Evolutionary conservation across 2,888 invertebrate genomes (phyloP), one percentile per base, ranked within the genome.

Genomic region (Brachyptera putata): DNA sequence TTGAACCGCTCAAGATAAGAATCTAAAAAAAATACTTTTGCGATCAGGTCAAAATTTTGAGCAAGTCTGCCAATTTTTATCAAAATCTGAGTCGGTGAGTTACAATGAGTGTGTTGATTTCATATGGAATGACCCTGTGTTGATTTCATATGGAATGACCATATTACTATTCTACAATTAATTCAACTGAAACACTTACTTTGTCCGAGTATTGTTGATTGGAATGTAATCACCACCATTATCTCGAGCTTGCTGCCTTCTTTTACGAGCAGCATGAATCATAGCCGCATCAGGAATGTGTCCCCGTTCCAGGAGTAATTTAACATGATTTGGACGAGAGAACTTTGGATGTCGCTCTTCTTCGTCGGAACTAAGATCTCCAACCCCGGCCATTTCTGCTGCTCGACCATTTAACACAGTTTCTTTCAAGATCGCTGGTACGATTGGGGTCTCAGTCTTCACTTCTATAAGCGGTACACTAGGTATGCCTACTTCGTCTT

Each of bases 231-330:
- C 83, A 37, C 75, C 77, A 69, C 84, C 84, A 73, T 87, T 83
- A 78, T 95, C 94, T 73, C 97, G 81, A 65, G 95, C 95, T 80
- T 92, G 84, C 78, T 97, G 97, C 69, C 98, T 81, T 64, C 91
- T 85, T 77, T 98, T 98, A 71, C 96, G 84, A 11, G 96, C 96
- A 66, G 95, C 95, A 78, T 97, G 97, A 74, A 99, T 98, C 82
- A 95, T 90, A 57, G 94, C 94, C 9, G 98, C 97, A 80, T 98
- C 97, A 9, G 98, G 97, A 71, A 97, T 97, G 67, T 86, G 87
- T 14, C 96, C 96, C 71, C 80, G 88, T 76, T 88, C 88, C 64
- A 93, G 78, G 68, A 92, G 84, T 69, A 87, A 84, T 71, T 89
- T 87, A 69, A 92, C 84, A 65, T 86, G 84, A 72, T 90, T 89